Evolutionary conservation across 2,888 invertebrate species (phyloP), one percentile per base, ranked within the genome.

Genomic region (Oxytorus armatus): DNA sequence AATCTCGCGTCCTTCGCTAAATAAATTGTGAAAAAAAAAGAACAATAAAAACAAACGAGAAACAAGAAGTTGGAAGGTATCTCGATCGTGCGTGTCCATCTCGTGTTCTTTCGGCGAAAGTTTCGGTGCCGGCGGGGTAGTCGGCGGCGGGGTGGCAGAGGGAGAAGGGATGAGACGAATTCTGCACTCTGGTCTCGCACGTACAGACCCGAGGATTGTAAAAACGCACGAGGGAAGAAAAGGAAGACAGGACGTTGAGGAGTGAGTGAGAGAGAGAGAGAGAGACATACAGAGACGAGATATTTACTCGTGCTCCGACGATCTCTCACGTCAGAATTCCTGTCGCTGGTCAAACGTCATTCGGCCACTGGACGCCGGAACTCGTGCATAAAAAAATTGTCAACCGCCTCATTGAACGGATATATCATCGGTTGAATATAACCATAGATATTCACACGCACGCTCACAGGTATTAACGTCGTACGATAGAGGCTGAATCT

Each of bases 261-360:
- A n/a, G n/a, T n/a, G n/a, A 73, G 51, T 33, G 63, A 78, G 65
- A 74, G 70, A 44, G 29, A 73, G 53, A 25, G 23, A 70, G 25
- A 16, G 55, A 47, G 42, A 11, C 33, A 29, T 8, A 36, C 11
- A 16, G 25, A 4, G 69, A 55, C 42, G 29, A 39, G 69, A 59
- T 57, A 11, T 29, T 11, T 11, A 44, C 53, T 18, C 68, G 85
- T 83, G 81, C 79, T 79, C 77, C 65, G 81, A 79, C 59, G 66
- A 75, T 68, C 65, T 69, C 75, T 47, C 79, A 61, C 39, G 61
- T 81, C 73, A 73, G 81, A 74, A 83, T 83, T 83, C 83, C 77
- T 75, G 65, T 74, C 79, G 33, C 69, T 73, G 81, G 76, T 79
- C 69, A 74, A 79, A 76, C 81, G 82, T 83, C 82, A 65, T 70